Base-by-base conservation (phyloP, 2,797 vertebrate species). In the Paedocypris micromegethes region DNA sequence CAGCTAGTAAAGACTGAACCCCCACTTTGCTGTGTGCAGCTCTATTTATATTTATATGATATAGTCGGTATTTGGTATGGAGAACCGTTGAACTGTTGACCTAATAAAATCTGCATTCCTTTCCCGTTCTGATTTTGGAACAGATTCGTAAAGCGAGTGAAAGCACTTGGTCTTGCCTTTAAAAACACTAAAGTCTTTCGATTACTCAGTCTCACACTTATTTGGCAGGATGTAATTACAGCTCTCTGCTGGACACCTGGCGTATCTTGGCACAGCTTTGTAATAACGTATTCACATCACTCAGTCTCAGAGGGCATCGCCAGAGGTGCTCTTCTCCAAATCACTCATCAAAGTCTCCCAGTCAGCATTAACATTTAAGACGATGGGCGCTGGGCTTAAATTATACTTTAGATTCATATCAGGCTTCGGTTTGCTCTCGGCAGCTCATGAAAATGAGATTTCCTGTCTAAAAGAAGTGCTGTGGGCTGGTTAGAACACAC, bases 221-320 rank as follows among this genome's bases (percentile, higher is more conserved):
- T 70, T 81, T 79, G 77, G 82, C 77, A 74, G 82, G 84, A 78
- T 84, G 80, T 85, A 83, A 86, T 86, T 84, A 86, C 82, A 79
- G 82, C 78, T 83, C 80, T 82, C 83, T 7, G 3, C 60, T 73
- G 83, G 83, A 78, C 78, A 80, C 77, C 79, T 78, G 73, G 6
- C 8, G 75, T 63, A 70, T 80, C 43, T 44, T 68, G 76, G 78
- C 80, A 77, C 9, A 7, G 77, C 84, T 81, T 82, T 79, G 79
- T 75, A 77, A 83, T 40, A 83, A 66, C 66, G 81, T 77, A 86
- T 77, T 81, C 78, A 84, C 84, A 87, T 86, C 83, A 78, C 77
- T 84, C 78, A 46, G 37, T 3, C 70, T 73, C 66, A 70, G 56
- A 47, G 5, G 51, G 5, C 52, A 3, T 51, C 38, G 65, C 58